A percentile compares a stretch with the other conserved stretches of the same genome.
These are phyloP conservation scores for Emys orbicularis DNA, from an alignment of 2,797 vertebrate species.

Conservation along the genomic window DNA sequence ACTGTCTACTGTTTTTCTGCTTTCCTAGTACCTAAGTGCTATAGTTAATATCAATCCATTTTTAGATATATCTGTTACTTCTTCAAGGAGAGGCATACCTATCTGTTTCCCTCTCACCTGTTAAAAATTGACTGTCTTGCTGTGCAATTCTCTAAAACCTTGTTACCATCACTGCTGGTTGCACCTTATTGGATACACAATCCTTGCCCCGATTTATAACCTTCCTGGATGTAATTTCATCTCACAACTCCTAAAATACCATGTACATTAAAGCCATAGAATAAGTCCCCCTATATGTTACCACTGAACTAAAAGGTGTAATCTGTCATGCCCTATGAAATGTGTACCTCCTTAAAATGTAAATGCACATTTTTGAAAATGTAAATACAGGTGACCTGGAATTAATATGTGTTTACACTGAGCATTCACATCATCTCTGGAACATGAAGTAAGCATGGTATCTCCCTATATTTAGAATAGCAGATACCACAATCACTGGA, in stretches of 20 bases:
- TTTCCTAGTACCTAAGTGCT: not conserved
- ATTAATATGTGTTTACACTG: not conserved
- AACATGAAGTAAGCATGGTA: not conserved
- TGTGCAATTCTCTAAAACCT: not conserved
- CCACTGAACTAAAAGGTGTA: not conserved
- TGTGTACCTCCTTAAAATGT: not conserved
- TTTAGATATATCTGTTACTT: not conserved
- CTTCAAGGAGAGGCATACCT: not conserved
- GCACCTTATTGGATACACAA: not conserved
- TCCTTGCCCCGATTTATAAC: not conserved
- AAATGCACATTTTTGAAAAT: constrained; percentile 32
- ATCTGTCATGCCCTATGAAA: not conserved
- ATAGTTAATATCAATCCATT: not conserved
- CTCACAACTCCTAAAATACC: not conserved
- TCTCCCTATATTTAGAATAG: not conserved
- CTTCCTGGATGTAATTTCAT: not conserved
- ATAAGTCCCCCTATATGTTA: not conserved
- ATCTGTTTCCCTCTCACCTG: not conserved
- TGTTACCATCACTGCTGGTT: not conserved
- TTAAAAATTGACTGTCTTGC: not conserved
- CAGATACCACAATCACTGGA: not conserved
- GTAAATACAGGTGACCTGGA: constrained; percentile 10
- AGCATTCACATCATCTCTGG: not conserved
- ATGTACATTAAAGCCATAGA: not conserved
- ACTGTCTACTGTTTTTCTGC: not conserved